These are phyloP conservation scores for Anadara kagoshimensis DNA, from an alignment of 1,140 invertebrate genomes.

Conservation along the genomic window DNA sequence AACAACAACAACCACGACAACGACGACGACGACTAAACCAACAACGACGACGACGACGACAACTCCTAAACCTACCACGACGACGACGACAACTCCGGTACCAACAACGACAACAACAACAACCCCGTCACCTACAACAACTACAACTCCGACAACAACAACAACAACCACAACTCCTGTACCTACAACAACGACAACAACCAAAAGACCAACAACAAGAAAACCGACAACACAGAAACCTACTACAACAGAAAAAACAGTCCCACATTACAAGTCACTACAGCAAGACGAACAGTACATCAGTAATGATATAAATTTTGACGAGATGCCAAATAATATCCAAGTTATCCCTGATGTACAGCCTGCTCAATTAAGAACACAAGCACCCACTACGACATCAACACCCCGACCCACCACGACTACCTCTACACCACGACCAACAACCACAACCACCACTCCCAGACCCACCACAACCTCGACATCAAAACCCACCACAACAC, in stretches of 20 bases:
- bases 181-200: slow-evolving; percentile 17
- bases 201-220: slow-evolving; percentile 12
- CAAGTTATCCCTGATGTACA: too few relatives aligned
- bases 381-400: not conserved
- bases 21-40: not conserved
- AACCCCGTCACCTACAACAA: slow-evolving; percentile 5
- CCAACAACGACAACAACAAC: slow-evolving; percentile 31
- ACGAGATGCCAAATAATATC: too few relatives aligned
- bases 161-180: too few relatives aligned
- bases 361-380: too few relatives aligned
- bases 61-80: not conserved
- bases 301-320: too few relatives aligned
- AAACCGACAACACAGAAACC: slow-evolving; percentile 3
- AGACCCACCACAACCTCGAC: slow-evolving; percentile 11
- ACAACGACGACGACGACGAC: slow-evolving; percentile 6
- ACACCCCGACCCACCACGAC: not conserved
- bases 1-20: not conserved
- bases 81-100: slow-evolving; percentile 7
- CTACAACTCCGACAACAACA: slow-evolving; percentile 2
- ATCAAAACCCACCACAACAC: slow-evolving; percentile 16
- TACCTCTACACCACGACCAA: not conserved
- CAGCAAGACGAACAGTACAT: too few relatives aligned
- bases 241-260: not conserved
- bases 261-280: too few relatives aligned
- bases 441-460: not conserved